phyloP scores from a whole-genome alignment of 1,140 invertebrate genomes.

The Saccostrea glomerata region DNA sequence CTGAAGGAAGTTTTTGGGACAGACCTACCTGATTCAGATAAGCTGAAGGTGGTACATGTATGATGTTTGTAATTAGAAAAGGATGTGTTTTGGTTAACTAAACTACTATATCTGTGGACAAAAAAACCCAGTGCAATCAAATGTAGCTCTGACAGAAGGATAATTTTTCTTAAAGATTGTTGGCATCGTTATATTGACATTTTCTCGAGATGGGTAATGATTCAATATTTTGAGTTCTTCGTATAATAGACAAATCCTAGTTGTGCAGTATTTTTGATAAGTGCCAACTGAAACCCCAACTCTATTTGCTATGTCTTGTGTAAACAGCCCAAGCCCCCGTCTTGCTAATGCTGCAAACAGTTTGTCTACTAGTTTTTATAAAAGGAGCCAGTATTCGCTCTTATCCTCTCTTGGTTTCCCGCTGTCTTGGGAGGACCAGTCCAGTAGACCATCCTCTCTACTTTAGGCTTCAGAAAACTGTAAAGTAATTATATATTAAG shows the following conservation, averaged over 20 bases:
- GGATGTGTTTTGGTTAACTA: slow-evolving; percentile 29
- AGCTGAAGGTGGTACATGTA: slow-evolving; percentile 30
- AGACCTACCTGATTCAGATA: no score
- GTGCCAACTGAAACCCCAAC: slow-evolving; percentile 35
- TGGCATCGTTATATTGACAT: slow-evolving; percentile 40
- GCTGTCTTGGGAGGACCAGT: background rate
- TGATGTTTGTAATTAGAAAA: slow-evolving; percentile 56
- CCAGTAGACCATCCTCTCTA: background rate
- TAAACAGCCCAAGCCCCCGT: no score
- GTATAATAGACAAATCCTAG: slow-evolving; percentile 31
- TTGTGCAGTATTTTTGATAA: slow-evolving; percentile 41
- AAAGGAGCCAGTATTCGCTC: background rate
- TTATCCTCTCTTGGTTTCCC: background rate
- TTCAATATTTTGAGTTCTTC: slow-evolving; percentile 44
- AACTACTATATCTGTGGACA: slow-evolving; percentile 28
- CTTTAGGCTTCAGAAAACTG: background rate
- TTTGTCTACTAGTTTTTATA: background rate
- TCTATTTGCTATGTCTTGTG: slow-evolving; percentile 42
- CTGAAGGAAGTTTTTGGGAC: no score
- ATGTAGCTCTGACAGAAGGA: slow-evolving; percentile 12
- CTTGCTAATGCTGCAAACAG: background rate
- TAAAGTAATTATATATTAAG: background rate
- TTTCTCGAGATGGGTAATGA: slow-evolving; percentile 33
- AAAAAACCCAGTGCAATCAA: slow-evolving; percentile 51
- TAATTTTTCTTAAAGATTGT: slow-evolving; percentile 37